Base-by-base conservation (phyloP, 2,797 vertebrate species). In the Microctenopoma lineatum region DNA sequence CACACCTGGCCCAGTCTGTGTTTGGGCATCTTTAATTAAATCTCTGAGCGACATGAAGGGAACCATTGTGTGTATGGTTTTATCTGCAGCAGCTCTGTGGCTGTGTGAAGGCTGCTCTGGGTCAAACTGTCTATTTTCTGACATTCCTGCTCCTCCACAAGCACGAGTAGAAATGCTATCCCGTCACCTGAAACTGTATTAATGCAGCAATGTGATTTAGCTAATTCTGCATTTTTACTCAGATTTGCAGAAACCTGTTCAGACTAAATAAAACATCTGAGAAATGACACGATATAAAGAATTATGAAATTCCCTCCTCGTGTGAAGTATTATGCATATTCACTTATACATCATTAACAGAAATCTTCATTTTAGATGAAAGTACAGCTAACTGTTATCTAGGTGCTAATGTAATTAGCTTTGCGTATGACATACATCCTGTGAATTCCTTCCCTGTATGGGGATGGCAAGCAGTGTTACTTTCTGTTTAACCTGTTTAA, bases 21-120 rank as follows among this genome's bases (percentile, higher is more conserved):
- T 62, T 61, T 59, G 55, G 50, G 51, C 29, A 80, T 81, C 71
- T 80, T 77, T 55, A 68, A 76, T 78, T 66, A 73, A 84, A 80
- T 84, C 53, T 82, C 54, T 48, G 7, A 45, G 36, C 0, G 0
- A 51, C 38, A 75, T 46, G 18, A 59, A 75, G 50, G 27, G 42
- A 69, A 36, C 48, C 74, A 66, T 69, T 79, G 79, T 79, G 63
- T 32, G 41, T 36, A 9, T 63, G 64, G 66, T 51, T 83, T 47
- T 74, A 72, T 75, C 64, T 70, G 39, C 21, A 44, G 51, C 56
- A 18, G 57, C 41, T 32, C 4, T 68, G 34, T 34, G 52, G 66
- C 4, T 63, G 29, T 44, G 57, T 62, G 21, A 59, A 66, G 46
- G 54, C 59, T 65, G 5, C 15, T 4, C 9, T 9, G 60, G 73